Conservation (phyloP, 2,797 vertebrate species). For the Lepidocolaptes lacrymiger region DNA sequence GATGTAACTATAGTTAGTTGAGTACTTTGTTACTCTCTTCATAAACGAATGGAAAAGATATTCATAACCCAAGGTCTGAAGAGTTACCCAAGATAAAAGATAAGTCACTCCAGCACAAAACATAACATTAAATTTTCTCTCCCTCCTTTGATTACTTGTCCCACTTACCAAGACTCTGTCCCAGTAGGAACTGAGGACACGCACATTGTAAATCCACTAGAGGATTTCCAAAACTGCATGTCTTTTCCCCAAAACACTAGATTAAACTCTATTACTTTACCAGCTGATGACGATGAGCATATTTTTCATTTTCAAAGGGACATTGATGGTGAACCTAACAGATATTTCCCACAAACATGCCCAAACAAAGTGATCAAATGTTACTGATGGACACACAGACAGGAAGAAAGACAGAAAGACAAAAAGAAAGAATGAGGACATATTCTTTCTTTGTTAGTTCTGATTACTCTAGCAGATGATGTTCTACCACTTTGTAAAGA, state of each 20-base stretch:
- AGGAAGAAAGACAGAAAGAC: neutral
- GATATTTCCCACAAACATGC: neutral
- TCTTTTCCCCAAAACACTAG: neutral
- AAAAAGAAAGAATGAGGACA: neutral
- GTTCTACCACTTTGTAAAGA: neutral
- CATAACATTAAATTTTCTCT: neutral
- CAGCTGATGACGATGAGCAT: neutral
- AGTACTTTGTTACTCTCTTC: neutral
- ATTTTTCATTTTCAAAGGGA: neutral
- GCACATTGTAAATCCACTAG: neutral
- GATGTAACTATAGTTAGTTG: neutral
- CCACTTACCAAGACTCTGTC: neutral
- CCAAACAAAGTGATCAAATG: fast-evolving
- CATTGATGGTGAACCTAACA: neutral
- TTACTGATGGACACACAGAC: neutral
- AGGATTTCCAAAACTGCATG: neutral
- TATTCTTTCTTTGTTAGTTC: neutral
- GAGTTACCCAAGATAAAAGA: neutral
- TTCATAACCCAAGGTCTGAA: neutral
- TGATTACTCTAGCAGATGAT: neutral
- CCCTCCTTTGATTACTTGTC: neutral
- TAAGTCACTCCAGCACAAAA: neutral
- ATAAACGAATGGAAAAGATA: neutral
- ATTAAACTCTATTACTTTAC: neutral
- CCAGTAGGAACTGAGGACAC: neutral